Evolutionary conservation across 2,113 vertebrate species (phyloP).

Genomic region (Tylochromis polylepis): DNA sequence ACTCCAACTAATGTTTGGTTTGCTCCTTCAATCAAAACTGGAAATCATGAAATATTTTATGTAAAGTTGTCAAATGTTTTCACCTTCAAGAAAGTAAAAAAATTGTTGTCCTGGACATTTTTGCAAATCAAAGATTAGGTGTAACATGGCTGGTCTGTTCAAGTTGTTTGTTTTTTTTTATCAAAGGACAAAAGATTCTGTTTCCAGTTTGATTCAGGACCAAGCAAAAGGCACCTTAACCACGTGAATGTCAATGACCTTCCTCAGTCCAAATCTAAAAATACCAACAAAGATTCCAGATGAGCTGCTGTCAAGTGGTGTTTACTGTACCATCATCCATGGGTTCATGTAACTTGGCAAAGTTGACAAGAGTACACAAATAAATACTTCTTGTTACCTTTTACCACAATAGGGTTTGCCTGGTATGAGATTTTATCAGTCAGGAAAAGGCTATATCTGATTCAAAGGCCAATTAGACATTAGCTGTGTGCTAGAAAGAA

Average conservation of each 20-base stretch:
- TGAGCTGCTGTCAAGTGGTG: constrained; percentile 26
- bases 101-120: fast-evolving
- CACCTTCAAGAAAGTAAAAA: neutral
- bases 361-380: neutral
- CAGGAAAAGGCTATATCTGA: neutral
- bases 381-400: neutral
- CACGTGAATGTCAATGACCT: constrained; percentile 17
- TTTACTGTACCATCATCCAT: constrained; percentile 21
- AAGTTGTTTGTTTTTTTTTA: neutral
- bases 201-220: neutral
- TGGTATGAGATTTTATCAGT: neutral
- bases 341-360: constrained; percentile 1
- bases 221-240: constrained; percentile 33
- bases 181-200: neutral
- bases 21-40: neutral
- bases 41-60: neutral
- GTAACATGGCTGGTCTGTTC: fast-evolving
- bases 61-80: neutral
- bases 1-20: neutral
- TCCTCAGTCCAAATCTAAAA: constrained; percentile 29
- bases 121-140: neutral
- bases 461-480: fast-evolving
- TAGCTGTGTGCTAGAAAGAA: neutral
- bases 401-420: neutral
- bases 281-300: constrained; percentile 39